Evolutionary conservation across 1,140 invertebrate genomes (phyloP), one percentile per base, ranked within the genome.

Genomic region (Geopemphigus sp.): DNA sequence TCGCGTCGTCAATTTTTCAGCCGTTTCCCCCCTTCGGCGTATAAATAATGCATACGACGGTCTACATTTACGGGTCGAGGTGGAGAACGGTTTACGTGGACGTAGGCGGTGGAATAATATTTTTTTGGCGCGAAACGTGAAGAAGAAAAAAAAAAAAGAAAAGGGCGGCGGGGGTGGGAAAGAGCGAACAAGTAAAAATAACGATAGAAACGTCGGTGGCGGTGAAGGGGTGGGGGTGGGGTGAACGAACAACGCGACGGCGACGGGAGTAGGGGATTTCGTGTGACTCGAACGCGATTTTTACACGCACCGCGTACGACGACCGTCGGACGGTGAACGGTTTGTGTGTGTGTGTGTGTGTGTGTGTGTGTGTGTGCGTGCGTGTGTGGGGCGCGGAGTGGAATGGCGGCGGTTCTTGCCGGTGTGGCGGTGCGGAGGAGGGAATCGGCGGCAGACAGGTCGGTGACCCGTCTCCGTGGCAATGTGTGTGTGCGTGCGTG

Each of bases 401-500:
- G 22, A 19, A 26, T 26, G 61, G 5, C 45, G 17, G 47, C 17
- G 26, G 56, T 47, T 1, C 10, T 54, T 39, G 39, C 4, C 39
- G 19, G 64, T 4, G 2, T 29, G 64, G 63, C 70, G 70, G 32
- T n/a, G 72, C 17, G 53, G 32, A n/a, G 32, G 72, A n/a, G 5
- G 74, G 56, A 17, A 6, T 8, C 56, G 56, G 74, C 32, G 22
- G 56, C 74, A 78, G 74, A 78, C 74, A 59, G 74, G 74, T 78
- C 61, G 61, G 39, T 78, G 74, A 78, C 74, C 74, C 74, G 74
- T 63, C 74, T 24, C 56, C 56, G 47, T 76, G 57, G 74, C 32
- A 39, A 50, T 63, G 59, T 63, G 74, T 57, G 39, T 57, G 22
- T 39, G 57, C 74, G 74, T 63, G 26, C 17, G 26, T 19, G 11